A percentile compares a stretch with the other conserved stretches of the same genome.
phyloP scores from a whole-genome alignment of 53 echinoderm and acorn worm genomes.

The Echinometra lucunter region DNA sequence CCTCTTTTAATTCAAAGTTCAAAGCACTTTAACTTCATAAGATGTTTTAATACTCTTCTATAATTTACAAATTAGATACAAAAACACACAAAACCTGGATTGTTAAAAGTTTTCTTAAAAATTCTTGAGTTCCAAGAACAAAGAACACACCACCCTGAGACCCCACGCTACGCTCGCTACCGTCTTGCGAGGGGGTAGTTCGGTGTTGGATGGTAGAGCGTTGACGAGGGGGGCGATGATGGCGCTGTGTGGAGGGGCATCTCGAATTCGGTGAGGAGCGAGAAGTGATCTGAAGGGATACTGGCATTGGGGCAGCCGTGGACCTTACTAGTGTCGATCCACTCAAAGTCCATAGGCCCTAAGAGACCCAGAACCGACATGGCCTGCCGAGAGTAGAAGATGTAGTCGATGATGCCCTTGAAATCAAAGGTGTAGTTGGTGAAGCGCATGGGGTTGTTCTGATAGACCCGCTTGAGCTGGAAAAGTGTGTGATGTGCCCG shows the following conservation, averaged over 20 bases:
- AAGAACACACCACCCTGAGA: slow-evolving; percentile 68
- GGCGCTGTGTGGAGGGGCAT: slow-evolving; percentile 86
- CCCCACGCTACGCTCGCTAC: slow-evolving; percentile 63
- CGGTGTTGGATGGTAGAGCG: slow-evolving; percentile 56
- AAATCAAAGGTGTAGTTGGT: slow-evolving; percentile 99
- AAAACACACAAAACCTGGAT: slow-evolving; percentile 71
- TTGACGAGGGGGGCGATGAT: slow-evolving; percentile 55
- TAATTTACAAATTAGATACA: slow-evolving; percentile 71
- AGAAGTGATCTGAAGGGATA: slow-evolving; percentile 96
- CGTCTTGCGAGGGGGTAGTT: slow-evolving; percentile 69
- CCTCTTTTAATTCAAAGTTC: not conserved
- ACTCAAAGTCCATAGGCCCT: slow-evolving; percentile 89
- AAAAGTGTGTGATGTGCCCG: slow-evolving; percentile 91
- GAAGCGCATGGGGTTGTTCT: slow-evolving; percentile 91
- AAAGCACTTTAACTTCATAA: slow-evolving; percentile 73
- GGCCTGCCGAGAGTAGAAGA: slow-evolving; percentile 84
- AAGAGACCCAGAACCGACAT: slow-evolving; percentile 89
- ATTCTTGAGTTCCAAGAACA: slow-evolving; percentile 57
- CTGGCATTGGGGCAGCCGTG: slow-evolving; percentile 95
- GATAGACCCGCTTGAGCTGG: slow-evolving; percentile 86
- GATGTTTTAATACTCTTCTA: slow-evolving; percentile 65
- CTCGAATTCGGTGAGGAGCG: slow-evolving; percentile 92
- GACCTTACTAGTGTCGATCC: slow-evolving; percentile 93
- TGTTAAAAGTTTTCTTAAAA: slow-evolving; percentile 59
- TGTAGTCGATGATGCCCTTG: slow-evolving; percentile 98